phyloP scores from a whole-genome alignment of 2,797 vertebrate species.

The Falco columbarius region DNA sequence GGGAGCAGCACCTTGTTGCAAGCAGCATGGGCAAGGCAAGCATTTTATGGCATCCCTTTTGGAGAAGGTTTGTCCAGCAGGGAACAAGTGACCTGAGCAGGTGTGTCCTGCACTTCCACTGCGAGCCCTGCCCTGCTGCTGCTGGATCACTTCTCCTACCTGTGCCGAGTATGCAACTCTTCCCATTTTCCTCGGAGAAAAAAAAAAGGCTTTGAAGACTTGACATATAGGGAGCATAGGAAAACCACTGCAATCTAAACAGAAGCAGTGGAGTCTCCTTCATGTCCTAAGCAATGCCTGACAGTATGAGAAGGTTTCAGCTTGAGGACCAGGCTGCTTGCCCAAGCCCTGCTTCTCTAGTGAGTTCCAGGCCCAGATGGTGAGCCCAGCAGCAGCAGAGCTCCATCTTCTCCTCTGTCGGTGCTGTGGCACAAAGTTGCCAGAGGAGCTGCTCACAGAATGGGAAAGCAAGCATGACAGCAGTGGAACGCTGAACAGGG shows the following conservation, averaged over 20 bases:
- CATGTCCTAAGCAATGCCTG: fast-evolving
- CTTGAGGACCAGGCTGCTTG: not conserved
- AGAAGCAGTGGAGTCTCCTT: not conserved
- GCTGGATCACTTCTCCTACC: fast-evolving
- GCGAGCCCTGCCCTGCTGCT: not conserved
- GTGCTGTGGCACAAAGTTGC: not conserved
- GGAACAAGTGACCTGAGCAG: fast-evolving
- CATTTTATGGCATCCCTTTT: fast-evolving
- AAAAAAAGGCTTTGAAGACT: not conserved
- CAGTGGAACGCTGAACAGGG: not conserved
- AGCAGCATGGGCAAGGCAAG: no score
- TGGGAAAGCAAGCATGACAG: fast-evolving
- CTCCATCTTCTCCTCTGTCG: not conserved
- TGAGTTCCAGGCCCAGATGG: not conserved
- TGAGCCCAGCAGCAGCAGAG: not conserved
- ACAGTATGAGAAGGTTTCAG: not conserved
- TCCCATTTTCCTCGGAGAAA: not conserved
- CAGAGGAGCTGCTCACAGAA: not conserved
- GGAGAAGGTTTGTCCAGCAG: not conserved
- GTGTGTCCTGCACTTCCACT: not conserved
- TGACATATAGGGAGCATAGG: fast-evolving
- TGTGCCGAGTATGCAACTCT: fast-evolving
- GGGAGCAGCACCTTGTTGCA: not conserved
- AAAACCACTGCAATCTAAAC: not conserved
- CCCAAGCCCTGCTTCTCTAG: not conserved